phyloP scores from a whole-genome alignment of 2,888 invertebrate genomes.

The Sesia bembeciformis region DNA sequence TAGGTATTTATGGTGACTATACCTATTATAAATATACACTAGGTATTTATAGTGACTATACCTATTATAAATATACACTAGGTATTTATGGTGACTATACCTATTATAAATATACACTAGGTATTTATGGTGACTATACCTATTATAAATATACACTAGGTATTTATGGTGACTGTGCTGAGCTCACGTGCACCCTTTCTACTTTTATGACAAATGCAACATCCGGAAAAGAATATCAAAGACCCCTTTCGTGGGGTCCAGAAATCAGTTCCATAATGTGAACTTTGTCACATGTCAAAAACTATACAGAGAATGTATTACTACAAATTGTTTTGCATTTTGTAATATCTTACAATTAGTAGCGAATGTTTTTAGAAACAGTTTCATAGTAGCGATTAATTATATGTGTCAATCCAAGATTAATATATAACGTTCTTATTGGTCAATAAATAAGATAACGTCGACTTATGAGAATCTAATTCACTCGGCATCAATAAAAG shows the following conservation, averaged over 20 bases:
- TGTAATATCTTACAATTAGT: neutral
- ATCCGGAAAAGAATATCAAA: constrained; percentile 50
- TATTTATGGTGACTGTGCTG: neutral
- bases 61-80: too few relatives aligned
- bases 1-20: too few relatives aligned
- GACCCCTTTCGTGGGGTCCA: constrained; percentile 48
- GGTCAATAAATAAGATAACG: constrained; percentile 6
- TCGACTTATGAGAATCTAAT: constrained; percentile 40
- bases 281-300: constrained; percentile 50
- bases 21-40: too few relatives aligned
- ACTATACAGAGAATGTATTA: constrained; percentile 19
- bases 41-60: too few relatives aligned
- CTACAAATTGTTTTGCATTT: neutral
- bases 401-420: constrained; percentile 1
- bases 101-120: too few relatives aligned
- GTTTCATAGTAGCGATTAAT: neutral
- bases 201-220: constrained; percentile 52
- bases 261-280: constrained; percentile 48
- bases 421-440: constrained; percentile 5
- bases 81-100: too few relatives aligned
- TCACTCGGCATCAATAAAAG: constrained; percentile 31
- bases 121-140: neutral
- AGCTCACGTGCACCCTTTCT: constrained; percentile 13
- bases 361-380: too few relatives aligned
- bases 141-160: neutral